phyloP scores from a whole-genome alignment of 2,888 invertebrate genomes.

The Euproctis similis region DNA sequence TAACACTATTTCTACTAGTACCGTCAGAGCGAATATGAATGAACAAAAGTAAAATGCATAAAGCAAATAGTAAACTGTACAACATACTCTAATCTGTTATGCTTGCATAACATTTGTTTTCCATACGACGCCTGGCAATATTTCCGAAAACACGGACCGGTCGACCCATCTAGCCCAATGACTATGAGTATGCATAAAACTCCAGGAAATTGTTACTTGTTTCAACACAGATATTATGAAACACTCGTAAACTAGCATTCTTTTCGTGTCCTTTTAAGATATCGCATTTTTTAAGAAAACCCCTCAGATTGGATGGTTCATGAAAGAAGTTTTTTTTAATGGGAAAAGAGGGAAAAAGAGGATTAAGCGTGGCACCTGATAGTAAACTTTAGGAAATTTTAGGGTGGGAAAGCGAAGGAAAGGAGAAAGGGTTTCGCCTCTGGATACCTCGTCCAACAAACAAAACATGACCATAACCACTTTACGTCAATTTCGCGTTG shows the following conservation, averaged over 20 bases:
- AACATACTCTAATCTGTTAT: slow-evolving; percentile 49
- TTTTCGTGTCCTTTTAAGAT: slow-evolving; percentile 32
- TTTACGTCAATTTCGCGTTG: too few relatives aligned
- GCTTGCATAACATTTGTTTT: slow-evolving; percentile 52
- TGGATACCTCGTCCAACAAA: too few relatives aligned
- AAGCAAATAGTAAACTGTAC: slow-evolving; percentile 45
- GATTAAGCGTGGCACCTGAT: too few relatives aligned
- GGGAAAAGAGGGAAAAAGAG: too few relatives aligned
- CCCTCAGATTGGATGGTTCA: slow-evolving; percentile 14
- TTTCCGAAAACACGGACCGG: slow-evolving; percentile 49
- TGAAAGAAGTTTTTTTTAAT: background rate
- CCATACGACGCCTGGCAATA: slow-evolving; percentile 39
- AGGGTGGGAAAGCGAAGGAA: too few relatives aligned
- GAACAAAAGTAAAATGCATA: slow-evolving; percentile 27
- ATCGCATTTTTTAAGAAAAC: slow-evolving; percentile 25
- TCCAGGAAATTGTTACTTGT: slow-evolving; percentile 59
- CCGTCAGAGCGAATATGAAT: too few relatives aligned
- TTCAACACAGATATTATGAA: slow-evolving; percentile 57
- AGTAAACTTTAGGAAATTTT: too few relatives aligned
- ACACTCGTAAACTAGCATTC: slow-evolving; percentile 54
- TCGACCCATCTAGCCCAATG: slow-evolving; percentile 46
- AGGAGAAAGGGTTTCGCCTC: too few relatives aligned
- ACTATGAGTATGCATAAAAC: slow-evolving; percentile 57
- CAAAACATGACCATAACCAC: too few relatives aligned
- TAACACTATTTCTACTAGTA: too few relatives aligned